Evolutionary conservation across 2,888 invertebrate genomes (phyloP), one percentile per base, ranked within the genome.

Genomic region (Lucinisca nassula): DNA sequence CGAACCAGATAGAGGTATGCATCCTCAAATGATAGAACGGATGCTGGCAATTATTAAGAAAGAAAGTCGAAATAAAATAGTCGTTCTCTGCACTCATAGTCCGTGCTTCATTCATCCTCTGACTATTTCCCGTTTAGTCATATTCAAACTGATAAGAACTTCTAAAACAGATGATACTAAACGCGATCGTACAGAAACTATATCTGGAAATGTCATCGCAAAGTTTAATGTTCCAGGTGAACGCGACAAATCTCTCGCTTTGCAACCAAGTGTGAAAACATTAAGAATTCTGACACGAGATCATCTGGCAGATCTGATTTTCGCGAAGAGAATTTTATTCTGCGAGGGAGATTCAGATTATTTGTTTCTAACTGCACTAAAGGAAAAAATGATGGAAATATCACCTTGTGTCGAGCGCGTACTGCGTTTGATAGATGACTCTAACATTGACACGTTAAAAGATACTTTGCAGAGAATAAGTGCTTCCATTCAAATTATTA

Each of bases 1-100:
- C 74, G 90, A 90, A 27, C 80, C 83, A 1, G 90, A 85, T 17
- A 79, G 76, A 40, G 88, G 90, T 8, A 90, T 90, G 90, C 90
- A 90, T 70, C 88, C 88, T 0, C 90, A 90, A 58, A 83, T 90
- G 76, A 73, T 87, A 2, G 87, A 86, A 40, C 73, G 84, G 32
- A 80, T 90, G 80, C 37, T 51, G 21, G 67, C 67, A 30, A 30
- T 79, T 6, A 27, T 84, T 32, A 49, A 27, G n/a, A 79, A 24
- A 27, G 51, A 67, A 17, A 72, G 58, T 38, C 61, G 38, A 8
- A 27, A n/a, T 0, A 87, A 84, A 84, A 40, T 55, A 17, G 70
- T 87, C 4, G 38, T 87, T 27, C 51, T 87, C 8, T 55, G 77
- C 14, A 81, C 87, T 12, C 87, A 87, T 21, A 80, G 75, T 40